These are phyloP conservation scores for Drosophila cyrtoloma DNA, from an alignment of 2,888 invertebrate genomes.

Conservation along the genomic window DNA sequence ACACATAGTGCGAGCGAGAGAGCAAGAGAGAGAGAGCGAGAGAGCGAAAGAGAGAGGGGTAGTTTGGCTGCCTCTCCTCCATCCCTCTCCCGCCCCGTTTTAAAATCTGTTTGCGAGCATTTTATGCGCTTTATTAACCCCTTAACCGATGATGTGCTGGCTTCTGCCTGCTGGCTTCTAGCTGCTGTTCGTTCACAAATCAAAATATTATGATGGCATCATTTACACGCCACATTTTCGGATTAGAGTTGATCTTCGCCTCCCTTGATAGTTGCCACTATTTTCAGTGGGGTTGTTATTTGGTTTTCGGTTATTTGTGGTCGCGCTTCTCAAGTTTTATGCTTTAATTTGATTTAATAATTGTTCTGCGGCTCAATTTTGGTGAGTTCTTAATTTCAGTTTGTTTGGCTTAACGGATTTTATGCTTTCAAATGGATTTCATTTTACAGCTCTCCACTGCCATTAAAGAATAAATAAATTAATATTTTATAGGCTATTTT, in stretches of 20 bases:
- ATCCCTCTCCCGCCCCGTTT: background rate
- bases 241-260: constrained; percentile 70
- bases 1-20: constrained; percentile 9
- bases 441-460: background rate
- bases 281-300: constrained; percentile 21
- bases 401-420: constrained; percentile 16
- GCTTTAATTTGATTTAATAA: constrained; percentile 68
- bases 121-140: constrained; percentile 79
- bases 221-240: constrained; percentile 82
- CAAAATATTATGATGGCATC: constrained; percentile 83
- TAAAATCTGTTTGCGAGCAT: constrained; percentile 56
- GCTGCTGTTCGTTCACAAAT: constrained; percentile 60
- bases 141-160: constrained; percentile 72
- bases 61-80: background rate
- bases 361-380: constrained; percentile 27
- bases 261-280: constrained; percentile 26
- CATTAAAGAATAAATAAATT: background rate
- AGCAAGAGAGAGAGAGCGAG: background rate
- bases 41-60: background rate
- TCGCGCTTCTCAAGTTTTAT: constrained; percentile 38
- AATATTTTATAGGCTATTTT: background rate
- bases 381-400: constrained; percentile 13
- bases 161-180: constrained; percentile 31
- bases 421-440: background rate
- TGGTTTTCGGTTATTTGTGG: background rate